Evolutionary conservation across 2,797 vertebrate species (phyloP).

Genomic region (Rhinogobio ventralis): DNA sequence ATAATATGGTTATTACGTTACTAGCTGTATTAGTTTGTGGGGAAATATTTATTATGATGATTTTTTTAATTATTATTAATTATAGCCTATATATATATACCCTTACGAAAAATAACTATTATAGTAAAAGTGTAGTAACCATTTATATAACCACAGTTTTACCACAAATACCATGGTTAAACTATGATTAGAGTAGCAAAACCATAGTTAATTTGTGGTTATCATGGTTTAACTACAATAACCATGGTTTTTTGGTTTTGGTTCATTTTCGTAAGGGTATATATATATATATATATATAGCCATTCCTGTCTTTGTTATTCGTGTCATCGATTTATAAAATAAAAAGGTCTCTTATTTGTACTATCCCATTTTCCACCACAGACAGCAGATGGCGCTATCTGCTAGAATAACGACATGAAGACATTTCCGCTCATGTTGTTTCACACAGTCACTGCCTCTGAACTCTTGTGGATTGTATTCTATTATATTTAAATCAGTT

Average conservation of each 20-base stretch:
- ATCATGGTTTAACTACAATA: too few species aligned
- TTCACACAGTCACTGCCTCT: background rate
- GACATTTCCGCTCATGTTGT: background rate
- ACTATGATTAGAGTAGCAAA: too few species aligned
- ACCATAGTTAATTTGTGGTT: too few species aligned
- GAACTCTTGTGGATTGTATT: background rate
- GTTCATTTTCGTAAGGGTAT: too few species aligned
- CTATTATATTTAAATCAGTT: background rate
- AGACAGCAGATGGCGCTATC: constrained; percentile 43
- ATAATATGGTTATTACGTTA: background rate
- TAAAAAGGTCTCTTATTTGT: background rate
- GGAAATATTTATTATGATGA: background rate
- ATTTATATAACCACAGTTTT: too few species aligned
- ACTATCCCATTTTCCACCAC: background rate
- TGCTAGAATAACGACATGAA: background rate
- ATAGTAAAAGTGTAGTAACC: too few species aligned
- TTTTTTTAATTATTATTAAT: background rate
- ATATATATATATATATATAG: too few species aligned
- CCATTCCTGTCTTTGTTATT: background rate
- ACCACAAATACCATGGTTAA: too few species aligned
- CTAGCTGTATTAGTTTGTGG: background rate
- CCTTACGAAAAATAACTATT: too few species aligned
- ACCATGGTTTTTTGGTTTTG: too few species aligned
- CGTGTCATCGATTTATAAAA: background rate
- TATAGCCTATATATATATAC: too few species aligned